Evolutionary conservation across 2,113 vertebrate species (phyloP), one percentile per base, ranked within the genome.

Genomic region (Neoarius graeffei): DNA sequence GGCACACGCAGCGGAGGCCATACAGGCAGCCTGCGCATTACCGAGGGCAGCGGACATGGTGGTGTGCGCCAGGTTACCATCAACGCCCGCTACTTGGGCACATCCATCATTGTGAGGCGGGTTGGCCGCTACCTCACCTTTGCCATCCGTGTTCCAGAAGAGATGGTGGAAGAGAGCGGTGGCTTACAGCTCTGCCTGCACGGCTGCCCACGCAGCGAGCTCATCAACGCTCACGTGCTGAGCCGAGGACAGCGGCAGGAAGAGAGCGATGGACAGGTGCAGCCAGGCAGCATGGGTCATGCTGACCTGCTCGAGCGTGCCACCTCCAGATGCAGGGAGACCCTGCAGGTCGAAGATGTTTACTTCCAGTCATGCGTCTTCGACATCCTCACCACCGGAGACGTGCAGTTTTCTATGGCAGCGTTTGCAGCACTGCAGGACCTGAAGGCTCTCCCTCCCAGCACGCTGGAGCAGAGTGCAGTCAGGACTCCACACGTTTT

Each of bases 341-440:
- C 93, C 35, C 94, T 97, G 92, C 94, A 96, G 88, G 96, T 96
- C 85, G 96, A 97, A 92, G 96, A 97, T 6, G 94, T 96, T 66
- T 97, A 97, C 93, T 97, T 97, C 86, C 96, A 96, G 91, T 96
- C 96, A n/a, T 97, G 96, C 4, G 96, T 97, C 86, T 97, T 97
- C 88, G 96, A 97, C 91, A 92, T 97, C 87, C 94, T 97, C 81
- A 97, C 96, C 50, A 97, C 96, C 0, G 96, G 96, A 59, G 96
- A 97, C 73, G 94, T 95, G 0, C 95, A 96, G 85, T 97, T 97
- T 93, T 96, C 96, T 17, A 93, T 96, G 95, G 96, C 96, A 0
- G 96, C 96, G 0, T 95, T 93, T 2, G 95, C 95, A 1, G 96
- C 96, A 17, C 90, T 96, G 90, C 95, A 97, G 94, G 96, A 96